Evolutionary conservation across 1,140 invertebrate genomes (phyloP), one percentile per base, ranked within the genome.

Genomic region (Bombyx mandarina): DNA sequence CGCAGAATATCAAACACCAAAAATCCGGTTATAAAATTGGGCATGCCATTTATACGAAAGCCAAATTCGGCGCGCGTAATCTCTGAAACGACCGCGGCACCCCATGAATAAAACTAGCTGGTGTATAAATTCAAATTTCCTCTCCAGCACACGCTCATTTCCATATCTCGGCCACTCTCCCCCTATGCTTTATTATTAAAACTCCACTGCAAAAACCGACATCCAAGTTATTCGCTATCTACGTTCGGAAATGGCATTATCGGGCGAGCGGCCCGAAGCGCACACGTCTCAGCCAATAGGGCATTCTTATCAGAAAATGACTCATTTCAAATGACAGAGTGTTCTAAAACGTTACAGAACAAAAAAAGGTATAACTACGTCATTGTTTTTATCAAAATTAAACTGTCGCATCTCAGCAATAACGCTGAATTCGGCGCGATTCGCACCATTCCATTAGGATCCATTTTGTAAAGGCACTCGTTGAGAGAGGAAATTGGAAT

Each of bases 81-180:
- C 79, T 77, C 56, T 57, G 48, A 43, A 51, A 59, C 56, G 44
- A 56, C 57, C 48, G 47, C 69, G 64, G 67, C 71, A 78, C 78
- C 75, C 80, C 73, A 74, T 77, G 79, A 83, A 84, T 82, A 80
- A 85, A 84, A 85, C 80, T 85, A 84, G 78, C 79, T 77, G 75
- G 71, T 85, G 78, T 87, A 87, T 87, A 85, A 87, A 87, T 87
- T 87, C 84, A 87, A 87, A 87, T 87, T 87, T 87, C 84, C 84
- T 85, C 82, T 87, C 66, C 69, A 67, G 71, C 80, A 87, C 80
- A 79, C 79, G 72, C 75, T 85, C 77, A 86, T 87, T 87, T 85
- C 81, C 84, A 87, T 85, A 85, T 85, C 82, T 83, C 79, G 73
- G 56, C 61, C 65, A 53, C 69, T 66, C 77, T 75, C 79, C 26